Conservation (phyloP, 1,140 invertebrate species). For the Hylaeus volcanicus region DNA sequence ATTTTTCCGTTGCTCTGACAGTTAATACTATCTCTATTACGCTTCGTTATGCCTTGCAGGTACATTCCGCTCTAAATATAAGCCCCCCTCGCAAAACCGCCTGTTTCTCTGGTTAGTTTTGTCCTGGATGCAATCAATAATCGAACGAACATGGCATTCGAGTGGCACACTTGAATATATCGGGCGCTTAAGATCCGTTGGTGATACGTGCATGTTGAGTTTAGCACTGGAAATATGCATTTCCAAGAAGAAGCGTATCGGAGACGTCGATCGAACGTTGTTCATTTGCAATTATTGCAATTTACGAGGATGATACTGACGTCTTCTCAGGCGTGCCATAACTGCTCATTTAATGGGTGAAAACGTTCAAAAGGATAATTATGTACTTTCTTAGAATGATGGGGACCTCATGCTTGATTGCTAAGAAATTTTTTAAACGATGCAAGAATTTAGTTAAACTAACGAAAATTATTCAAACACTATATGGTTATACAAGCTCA, state of each 20-base stretch:
- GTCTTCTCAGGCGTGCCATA: neutral
- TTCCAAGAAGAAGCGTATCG: neutral
- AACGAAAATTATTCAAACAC: too few relatives aligned
- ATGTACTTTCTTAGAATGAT: neutral
- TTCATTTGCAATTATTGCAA: neutral
- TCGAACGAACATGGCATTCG: neutral
- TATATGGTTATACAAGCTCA: too few relatives aligned
- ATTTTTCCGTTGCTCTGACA: neutral
- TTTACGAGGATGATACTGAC: neutral
- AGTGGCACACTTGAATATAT: neutral
- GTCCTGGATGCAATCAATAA: neutral
- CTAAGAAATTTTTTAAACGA: too few relatives aligned
- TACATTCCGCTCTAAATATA: conserved; percentile 14
- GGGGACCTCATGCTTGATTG: too few relatives aligned
- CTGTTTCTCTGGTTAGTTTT: neutral
- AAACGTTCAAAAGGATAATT: neutral
- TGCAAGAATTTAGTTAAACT: too few relatives aligned
- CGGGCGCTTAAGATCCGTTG: too few relatives aligned
- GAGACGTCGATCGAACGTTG: neutral
- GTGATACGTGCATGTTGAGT: neutral
- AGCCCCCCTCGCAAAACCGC: neutral
- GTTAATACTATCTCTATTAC: conserved; percentile 5
- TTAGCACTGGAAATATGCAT: neutral
- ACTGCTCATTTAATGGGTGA: neutral
- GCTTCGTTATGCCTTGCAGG: conserved; percentile 5